Percentiles rank a stretch among this genome's conserved stretches.
Conservation (phyloP, 2,113 vertebrate genomes). For the Astur gentilis region DNA sequence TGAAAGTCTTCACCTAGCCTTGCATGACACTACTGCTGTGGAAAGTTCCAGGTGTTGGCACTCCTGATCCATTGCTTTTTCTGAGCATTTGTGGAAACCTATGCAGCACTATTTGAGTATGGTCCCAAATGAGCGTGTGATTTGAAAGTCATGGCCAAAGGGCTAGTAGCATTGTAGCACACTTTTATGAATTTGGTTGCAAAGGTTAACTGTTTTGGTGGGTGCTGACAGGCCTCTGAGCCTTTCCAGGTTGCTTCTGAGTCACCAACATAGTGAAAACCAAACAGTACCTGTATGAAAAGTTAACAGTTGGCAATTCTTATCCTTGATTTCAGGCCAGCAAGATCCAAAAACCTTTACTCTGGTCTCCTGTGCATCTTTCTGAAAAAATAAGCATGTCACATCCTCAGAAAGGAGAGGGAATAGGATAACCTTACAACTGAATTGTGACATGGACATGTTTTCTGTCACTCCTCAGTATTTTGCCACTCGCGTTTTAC, state of each 20-base stretch:
- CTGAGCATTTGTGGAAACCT: neutral
- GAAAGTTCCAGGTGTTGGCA: neutral
- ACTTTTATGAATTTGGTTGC: neutral
- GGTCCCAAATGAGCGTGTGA: accelerated
- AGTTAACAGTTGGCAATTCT: neutral
- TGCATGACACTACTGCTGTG: neutral
- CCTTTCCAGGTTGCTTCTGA: neutral
- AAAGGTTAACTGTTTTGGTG: neutral
- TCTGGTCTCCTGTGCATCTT: neutral
- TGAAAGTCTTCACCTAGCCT: neutral
- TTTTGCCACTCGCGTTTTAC: neutral
- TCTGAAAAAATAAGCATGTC: neutral
- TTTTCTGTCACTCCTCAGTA: neutral
- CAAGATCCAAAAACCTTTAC: neutral
- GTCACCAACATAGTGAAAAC: neutral
- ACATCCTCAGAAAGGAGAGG: neutral
- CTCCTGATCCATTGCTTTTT: neutral
- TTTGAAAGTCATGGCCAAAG: neutral
- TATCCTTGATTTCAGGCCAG: neutral
- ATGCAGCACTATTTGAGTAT: neutral
- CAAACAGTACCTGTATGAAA: neutral
- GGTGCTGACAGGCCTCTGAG: neutral
- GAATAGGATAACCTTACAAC: neutral
- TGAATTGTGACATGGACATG: neutral
- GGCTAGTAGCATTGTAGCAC: neutral